Percentiles rank a stretch among this genome's conserved stretches.
phyloP scores from a whole-genome alignment of 2,797 vertebrate genomes.

The Tenualosa ilisha region DNA sequence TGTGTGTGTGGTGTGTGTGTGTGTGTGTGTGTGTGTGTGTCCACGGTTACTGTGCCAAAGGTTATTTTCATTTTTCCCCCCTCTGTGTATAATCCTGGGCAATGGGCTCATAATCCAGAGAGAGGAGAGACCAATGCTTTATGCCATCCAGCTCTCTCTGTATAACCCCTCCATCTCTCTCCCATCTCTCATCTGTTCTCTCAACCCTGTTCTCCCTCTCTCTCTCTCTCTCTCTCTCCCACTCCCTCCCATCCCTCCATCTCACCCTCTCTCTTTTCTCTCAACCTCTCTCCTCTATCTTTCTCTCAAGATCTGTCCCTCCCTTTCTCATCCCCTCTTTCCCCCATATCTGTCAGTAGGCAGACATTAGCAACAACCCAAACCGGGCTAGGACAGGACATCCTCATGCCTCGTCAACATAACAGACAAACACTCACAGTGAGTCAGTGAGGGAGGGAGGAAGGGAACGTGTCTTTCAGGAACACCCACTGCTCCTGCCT shows the following conservation, averaged over 20 bases:
- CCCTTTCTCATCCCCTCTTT: not conserved
- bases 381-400: not conserved
- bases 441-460: no score
- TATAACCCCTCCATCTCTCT: not conserved
- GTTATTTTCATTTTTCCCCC: constrained; percentile 32
- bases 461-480: not conserved
- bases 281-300: not conserved
- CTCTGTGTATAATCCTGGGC: constrained; percentile 13
- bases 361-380: not conserved
- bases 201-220: not conserved
- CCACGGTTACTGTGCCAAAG: constrained; percentile 44
- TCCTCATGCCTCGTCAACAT: not conserved
- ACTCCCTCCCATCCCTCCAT: not conserved
- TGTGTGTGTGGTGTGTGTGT: not conserved
- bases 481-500: not conserved
- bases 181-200: not conserved
- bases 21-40: constrained; percentile 13
- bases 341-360: not conserved
- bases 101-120: constrained; percentile 2
- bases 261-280: not conserved
- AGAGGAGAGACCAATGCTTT: not conserved
- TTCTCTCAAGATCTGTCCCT: not conserved
- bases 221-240: not conserved
- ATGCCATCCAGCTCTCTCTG: not conserved
- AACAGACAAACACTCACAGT: not conserved